Base-by-base conservation (phyloP, 2,888 invertebrate genomes). In the Rhagophthalmus giganteus region DNA sequence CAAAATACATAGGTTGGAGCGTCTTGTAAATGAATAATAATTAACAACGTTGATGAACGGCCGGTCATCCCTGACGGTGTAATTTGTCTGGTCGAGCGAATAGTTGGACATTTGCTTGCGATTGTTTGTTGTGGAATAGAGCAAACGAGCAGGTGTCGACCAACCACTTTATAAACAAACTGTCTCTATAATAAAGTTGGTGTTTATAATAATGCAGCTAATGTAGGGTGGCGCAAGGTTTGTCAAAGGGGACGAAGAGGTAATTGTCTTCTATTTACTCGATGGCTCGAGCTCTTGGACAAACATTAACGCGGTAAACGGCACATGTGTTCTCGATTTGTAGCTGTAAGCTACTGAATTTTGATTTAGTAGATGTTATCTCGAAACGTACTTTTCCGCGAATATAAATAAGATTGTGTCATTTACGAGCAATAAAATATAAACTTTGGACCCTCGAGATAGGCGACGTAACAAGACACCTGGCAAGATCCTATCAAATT, bases 391-490 rank as follows among this genome's bases (percentile, higher is more conserved):
- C 33, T 24, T 25, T 31, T 31, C 13, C 8, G 4, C 11, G 11
- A 33, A 14, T 42, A 45, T 38, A 54, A 54, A 50, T 55, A 58
- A 55, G 55, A 58, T 56, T 57, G 51, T 55, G 60, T 58, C 57
- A 51, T 57, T 60, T 60, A 58, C 47, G 51, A 45, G 54, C 50
- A 44, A 54, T 58, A 54, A 60, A 58, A 42, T 55, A 42, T 46
- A 49, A 52, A 49, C 42, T 49, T 51, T 42, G 47, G 54, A 46
- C 39, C 42, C 48, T 41, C 44, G 34, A 51, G 53, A 50, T 51
- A 54, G 48, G 38, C 39, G 33, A 57, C 54, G 58, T 61, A 59
- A 61, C 58, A 61, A 48, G 61, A 49, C 58, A 57, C 55, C 59
- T 58, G 59, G 53, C 51, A n/a, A 56, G 31, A 26, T 38, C 44